These are phyloP conservation scores for Parthenolecanium corni DNA, from an alignment of 2,888 invertebrate genomes.

Conservation along the genomic window DNA sequence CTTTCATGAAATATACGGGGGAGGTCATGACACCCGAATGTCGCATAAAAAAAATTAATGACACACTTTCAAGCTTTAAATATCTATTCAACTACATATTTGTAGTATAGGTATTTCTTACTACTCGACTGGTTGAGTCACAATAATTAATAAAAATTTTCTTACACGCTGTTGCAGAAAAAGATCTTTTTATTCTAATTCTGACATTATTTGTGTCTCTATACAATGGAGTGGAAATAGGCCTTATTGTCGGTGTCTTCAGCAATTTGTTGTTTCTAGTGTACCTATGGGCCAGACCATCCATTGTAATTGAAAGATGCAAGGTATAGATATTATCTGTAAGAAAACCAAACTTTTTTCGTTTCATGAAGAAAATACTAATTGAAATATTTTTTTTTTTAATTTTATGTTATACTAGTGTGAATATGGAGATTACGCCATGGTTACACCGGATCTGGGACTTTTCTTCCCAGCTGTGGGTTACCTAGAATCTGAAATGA, in stretches of 20 bases:
- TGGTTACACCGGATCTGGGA: constrained; percentile 52
- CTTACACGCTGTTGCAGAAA: constrained; percentile 38
- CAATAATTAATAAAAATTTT: too few relatives aligned
- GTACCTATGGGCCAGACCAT: constrained; percentile 55
- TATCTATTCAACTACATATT: too few relatives aligned
- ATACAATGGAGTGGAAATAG: constrained; percentile 61
- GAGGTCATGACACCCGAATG: too few relatives aligned
- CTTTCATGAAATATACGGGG: too few relatives aligned
- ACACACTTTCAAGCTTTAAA: too few relatives aligned
- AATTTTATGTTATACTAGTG: constrained; percentile 35
- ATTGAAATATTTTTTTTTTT: too few relatives aligned
- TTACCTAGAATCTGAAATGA: constrained; percentile 48
- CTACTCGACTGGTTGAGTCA: too few relatives aligned
- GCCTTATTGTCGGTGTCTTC: constrained; percentile 59
- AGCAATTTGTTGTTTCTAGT: constrained; percentile 53
- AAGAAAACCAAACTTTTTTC: too few relatives aligned
- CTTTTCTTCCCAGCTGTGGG: constrained; percentile 61
- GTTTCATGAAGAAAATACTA: too few relatives aligned
- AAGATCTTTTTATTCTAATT: constrained; percentile 54
- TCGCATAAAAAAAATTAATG: too few relatives aligned
- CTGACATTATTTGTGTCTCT: constrained; percentile 59
- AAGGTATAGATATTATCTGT: constrained; percentile 38
- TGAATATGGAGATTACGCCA: constrained; percentile 42
- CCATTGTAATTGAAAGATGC: constrained; percentile 39
- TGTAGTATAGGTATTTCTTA: too few relatives aligned